Evolutionary conservation across 2,888 invertebrate species (phyloP).

Genomic region (Atherix ibis): DNA sequence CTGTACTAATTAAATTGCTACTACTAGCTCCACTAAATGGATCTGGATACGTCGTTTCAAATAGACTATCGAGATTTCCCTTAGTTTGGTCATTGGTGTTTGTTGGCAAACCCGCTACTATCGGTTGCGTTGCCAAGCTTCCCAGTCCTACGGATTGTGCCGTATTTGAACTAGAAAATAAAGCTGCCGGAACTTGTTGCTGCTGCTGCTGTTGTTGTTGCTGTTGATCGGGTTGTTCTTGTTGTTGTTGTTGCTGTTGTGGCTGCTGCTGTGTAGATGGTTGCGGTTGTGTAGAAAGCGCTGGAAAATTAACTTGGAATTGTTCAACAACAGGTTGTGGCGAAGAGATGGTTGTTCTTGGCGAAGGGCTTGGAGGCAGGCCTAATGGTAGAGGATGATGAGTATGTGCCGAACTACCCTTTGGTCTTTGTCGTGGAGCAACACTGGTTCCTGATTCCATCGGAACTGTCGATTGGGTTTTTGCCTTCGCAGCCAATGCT

Average conservation of each 20-base stretch:
- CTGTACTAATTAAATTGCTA: conserved; percentile 2
- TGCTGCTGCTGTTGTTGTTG: conserved; percentile 2
- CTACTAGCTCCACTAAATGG: conserved; percentile 38
- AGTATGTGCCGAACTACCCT: conserved; percentile 37
- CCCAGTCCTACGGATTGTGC: background rate
- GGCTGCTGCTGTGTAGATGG: conserved; percentile 14
- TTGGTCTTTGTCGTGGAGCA: conserved; percentile 67
- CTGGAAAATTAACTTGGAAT: conserved; percentile 31
- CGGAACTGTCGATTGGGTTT: conserved; percentile 33
- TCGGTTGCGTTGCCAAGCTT: background rate
- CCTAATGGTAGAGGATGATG: conserved; percentile 36
- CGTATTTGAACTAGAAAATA: conserved; percentile 1
- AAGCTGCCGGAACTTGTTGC: conserved; percentile 6
- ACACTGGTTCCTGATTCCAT: conserved; percentile 61
- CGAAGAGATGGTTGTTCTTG: conserved; percentile 30
- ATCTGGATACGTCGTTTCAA: conserved; percentile 53
- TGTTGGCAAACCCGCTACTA: conserved; percentile 4
- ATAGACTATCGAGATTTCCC: conserved; percentile 39
- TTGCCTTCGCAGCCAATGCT: conserved; percentile 21
- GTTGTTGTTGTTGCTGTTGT: conserved; percentile 12
- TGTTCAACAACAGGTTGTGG: conserved; percentile 30
- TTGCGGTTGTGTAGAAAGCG: conserved; percentile 17
- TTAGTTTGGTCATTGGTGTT: conserved; percentile 12
- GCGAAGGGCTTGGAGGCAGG: conserved; percentile 39
- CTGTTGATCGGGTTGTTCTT: conserved; percentile 10